A percentile compares a stretch with the other conserved stretches of the same genome.
phyloP scores from a whole-genome alignment of 2,888 invertebrate genomes.

The Eristalinus sepulchralis region DNA sequence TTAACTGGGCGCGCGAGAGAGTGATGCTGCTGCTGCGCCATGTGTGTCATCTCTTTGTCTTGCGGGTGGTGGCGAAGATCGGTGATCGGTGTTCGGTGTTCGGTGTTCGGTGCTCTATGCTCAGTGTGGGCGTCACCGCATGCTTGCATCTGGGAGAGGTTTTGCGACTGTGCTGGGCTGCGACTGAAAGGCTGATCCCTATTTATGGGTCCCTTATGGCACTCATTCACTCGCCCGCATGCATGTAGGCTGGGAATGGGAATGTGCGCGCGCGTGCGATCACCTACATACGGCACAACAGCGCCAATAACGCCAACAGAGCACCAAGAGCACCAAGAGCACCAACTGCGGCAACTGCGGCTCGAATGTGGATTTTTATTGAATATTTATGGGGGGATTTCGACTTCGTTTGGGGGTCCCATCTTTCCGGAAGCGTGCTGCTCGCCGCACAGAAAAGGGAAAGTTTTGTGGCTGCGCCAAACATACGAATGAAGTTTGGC shows the following conservation, averaged over 20 bases:
- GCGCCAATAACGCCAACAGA: too few species aligned
- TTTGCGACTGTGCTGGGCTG: constrained; percentile 18
- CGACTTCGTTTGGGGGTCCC: constrained; percentile 22
- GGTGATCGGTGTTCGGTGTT: too few species aligned
- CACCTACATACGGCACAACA: constrained; percentile 40
- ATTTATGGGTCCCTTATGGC: constrained; percentile 56
- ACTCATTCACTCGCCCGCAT: constrained; percentile 41
- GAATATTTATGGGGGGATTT: constrained; percentile 56
- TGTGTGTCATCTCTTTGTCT: constrained; percentile 44
- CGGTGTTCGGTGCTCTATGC: not conserved
- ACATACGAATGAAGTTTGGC: not conserved
- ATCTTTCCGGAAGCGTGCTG: constrained; percentile 56
- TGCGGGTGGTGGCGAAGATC: constrained; percentile 44
- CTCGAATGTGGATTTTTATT: constrained; percentile 29
- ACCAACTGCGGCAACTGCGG: not conserved
- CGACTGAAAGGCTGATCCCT: constrained; percentile 47
- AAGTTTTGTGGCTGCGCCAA: constrained; percentile 30
- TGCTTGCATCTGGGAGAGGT: constrained; percentile 55
- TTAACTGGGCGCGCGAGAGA: not conserved
- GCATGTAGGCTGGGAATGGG: constrained; percentile 37
- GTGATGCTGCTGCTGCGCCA: constrained; percentile 11
- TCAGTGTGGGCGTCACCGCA: constrained; percentile 43
- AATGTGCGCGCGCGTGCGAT: constrained; percentile 33
- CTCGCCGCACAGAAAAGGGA: constrained; percentile 42
- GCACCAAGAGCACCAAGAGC: too few species aligned